These are phyloP conservation scores for Ceyx margarethae DNA, from an alignment of 2,113 vertebrate species.

Conservation along the genomic window DNA sequence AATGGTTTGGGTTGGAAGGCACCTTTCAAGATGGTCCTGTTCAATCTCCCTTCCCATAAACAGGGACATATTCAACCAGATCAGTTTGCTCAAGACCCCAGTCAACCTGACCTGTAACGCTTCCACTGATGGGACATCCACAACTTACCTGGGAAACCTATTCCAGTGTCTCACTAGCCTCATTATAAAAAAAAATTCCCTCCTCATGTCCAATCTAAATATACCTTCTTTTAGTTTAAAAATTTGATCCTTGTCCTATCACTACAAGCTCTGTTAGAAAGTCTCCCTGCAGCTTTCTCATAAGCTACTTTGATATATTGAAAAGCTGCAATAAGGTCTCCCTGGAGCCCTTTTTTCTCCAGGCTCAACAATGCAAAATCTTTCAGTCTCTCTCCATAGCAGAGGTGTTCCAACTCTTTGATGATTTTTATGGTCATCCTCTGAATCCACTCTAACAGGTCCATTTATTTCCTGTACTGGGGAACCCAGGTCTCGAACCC, in stretches of 20 bases:
- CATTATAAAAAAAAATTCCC: accelerated
- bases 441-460: neutral
- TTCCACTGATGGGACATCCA: neutral
- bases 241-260: neutral
- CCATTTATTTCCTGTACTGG: neutral
- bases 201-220: neutral
- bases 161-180: neutral
- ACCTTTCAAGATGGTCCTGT: neutral
- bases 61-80: neutral
- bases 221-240: neutral
- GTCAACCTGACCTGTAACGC: neutral
- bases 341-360: neutral
- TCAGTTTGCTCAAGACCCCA: accelerated
- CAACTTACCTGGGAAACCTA: neutral
- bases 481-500: neutral
- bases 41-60: accelerated
- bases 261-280: neutral
- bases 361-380: neutral
- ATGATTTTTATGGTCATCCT: neutral
- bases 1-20: neutral
- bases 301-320: neutral
- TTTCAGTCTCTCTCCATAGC: neutral
- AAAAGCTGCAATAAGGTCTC: neutral
- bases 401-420: neutral
- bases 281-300: neutral